Evolutionary conservation across 92 coral and sea anemone species (phyloP).

Genomic region (Phymanthus crucifer): DNA sequence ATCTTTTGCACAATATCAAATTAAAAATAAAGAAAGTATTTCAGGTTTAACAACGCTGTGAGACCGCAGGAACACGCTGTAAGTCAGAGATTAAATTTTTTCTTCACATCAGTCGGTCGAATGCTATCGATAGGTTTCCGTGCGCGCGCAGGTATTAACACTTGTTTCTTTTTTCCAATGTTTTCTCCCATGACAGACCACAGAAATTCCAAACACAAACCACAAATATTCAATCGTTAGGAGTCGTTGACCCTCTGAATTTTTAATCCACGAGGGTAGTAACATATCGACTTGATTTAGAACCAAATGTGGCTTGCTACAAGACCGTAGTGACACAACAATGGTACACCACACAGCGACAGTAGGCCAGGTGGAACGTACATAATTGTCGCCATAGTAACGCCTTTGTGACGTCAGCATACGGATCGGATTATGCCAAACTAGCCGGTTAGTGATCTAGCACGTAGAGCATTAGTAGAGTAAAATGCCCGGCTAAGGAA

Average conservation of each 20-base stretch:
- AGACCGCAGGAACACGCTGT: background rate
- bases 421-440: conserved; percentile 15
- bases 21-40: background rate
- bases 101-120: background rate
- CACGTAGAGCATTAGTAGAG: background rate
- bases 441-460: conserved; percentile 35
- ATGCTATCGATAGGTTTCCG: conserved; percentile 9
- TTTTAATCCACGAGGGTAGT: conserved; percentile 1
- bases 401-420: conserved; percentile 59
- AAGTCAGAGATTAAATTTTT: background rate
- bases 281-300: conserved; percentile 4
- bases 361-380: conserved; percentile 70
- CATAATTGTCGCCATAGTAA: conserved; percentile 70
- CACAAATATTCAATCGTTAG: background rate
- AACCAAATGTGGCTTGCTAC: conserved; percentile 19
- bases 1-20: background rate
- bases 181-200: conserved; percentile 15
- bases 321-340: conserved; percentile 5
- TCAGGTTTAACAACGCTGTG: background rate
- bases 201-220: conserved; percentile 2
- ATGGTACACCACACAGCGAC: conserved; percentile 29
- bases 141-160: conserved; percentile 16
- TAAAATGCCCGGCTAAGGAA: conserved; percentile 29
- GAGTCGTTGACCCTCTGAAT: conserved; percentile 9
- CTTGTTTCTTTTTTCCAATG: background rate